Evolutionary conservation across 2,888 invertebrate genomes (phyloP), one percentile per base, ranked within the genome.

Genomic region (Diloba caeruleocephala): DNA sequence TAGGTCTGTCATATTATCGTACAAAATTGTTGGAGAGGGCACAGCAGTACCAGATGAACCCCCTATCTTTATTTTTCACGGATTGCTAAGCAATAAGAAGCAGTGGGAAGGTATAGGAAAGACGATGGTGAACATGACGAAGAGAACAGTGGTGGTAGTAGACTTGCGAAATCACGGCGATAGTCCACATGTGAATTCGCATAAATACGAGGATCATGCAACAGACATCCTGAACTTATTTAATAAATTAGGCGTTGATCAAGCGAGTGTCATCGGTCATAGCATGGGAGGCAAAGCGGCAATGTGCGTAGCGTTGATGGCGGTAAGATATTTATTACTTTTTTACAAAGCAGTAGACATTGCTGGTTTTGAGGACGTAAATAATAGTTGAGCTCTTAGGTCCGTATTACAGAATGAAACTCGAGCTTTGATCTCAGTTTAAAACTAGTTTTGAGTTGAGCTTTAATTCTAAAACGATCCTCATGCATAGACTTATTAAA

Each of bases 161-260:
- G 99, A 99, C 91, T 95, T 97, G 4, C 94, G 99, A 81, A 99
- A 99, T 89, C 99, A 99, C 88, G 99, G 99, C 0, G 96, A 97
- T 45, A 98, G 98, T 78, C 97, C 97, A 0, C 98, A 98, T 77
- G 87, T 94, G 0, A 73, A 87, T 0, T 94, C 95, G 0, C 97
- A 98, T 88, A 95, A 94, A 15, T 98, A 98, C 79, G 86, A 93
- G 7, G 94, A 95, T 29, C 95, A 98, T 94, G 95, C 96, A 0
- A 93, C 92, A 44, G 99, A 99, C 87, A 79, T 98, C 3, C 82
- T 94, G 7, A 79, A 92, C 3, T 89, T 98, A 31, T 86, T 96
- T 68, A 87, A 94, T 34, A 94, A 95, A 58, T 84, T 96, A 29
- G 83, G 92, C 0, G 90, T 97, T 8, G 69, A 91, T 0, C 95